Conservation (phyloP, 2,113 vertebrate genomes). For the Leptosomus discolor region DNA sequence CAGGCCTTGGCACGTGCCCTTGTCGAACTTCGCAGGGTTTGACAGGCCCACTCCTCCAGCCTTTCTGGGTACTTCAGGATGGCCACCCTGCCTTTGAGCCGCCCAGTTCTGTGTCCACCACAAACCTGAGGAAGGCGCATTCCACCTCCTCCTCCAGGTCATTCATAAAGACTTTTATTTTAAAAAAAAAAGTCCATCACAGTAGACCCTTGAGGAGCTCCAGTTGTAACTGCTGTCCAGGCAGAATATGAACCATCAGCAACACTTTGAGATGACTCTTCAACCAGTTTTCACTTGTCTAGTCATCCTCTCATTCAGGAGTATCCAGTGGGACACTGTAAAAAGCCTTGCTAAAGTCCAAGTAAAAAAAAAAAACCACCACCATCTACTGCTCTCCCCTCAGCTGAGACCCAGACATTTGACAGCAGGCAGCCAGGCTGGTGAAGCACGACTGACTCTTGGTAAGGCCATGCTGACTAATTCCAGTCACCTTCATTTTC, state of each 20-base stretch:
- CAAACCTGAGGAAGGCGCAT: not conserved
- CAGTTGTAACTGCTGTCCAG: not conserved
- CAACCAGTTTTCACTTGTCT: not conserved
- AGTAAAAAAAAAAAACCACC: not conserved
- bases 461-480: not conserved
- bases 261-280: not conserved
- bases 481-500: not conserved
- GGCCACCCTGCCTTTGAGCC: not conserved
- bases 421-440: not conserved
- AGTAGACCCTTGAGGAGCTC: not conserved
- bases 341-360: not conserved
- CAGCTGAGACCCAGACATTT: not conserved
- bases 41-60: not conserved
- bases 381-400: not conserved
- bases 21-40: not conserved
- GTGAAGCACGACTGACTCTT: not conserved
- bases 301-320: not conserved
- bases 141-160: not conserved
- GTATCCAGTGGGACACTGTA: not conserved
- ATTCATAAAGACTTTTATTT: not conserved
- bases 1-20: not conserved
- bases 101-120: not conserved
- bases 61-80: accelerated
- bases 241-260: not conserved
- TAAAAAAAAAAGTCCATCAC: not conserved